Evolutionary conservation across 1,140 invertebrate species (phyloP).

Genomic region (Heterodera schachtii): DNA sequence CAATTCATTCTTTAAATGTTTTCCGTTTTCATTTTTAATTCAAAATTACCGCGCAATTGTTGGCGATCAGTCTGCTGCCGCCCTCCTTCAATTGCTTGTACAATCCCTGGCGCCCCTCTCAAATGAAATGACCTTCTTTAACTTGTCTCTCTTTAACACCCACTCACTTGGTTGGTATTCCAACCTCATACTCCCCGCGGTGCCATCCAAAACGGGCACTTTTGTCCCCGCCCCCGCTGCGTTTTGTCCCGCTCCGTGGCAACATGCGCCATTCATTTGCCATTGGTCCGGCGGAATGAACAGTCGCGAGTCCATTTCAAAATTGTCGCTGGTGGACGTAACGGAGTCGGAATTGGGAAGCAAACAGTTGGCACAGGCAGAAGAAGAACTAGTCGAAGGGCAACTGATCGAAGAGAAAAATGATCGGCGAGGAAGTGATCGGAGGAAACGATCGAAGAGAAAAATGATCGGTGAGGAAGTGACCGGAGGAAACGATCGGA

Average conservation of each 20-base stretch:
- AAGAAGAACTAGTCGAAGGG: not conserved
- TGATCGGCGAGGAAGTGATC: not conserved
- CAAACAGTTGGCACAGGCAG: not conserved
- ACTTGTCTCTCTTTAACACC: not conserved
- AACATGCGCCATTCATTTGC: not conserved
- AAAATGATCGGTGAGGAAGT: not conserved
- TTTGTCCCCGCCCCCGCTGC: not conserved
- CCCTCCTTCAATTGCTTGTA: constrained; percentile 2
- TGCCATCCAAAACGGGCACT: not conserved
- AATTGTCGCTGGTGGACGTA: not conserved
- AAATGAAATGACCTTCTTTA: not conserved
- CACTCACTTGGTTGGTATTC: constrained; percentile 4
- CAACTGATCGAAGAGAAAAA: not conserved
- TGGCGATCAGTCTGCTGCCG: not conserved
- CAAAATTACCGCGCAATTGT: not conserved
- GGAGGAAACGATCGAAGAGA: not conserved
- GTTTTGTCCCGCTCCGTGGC: not conserved
- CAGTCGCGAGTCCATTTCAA: constrained; percentile 2
- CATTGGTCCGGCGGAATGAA: constrained; percentile 5
- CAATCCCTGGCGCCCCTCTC: not conserved
- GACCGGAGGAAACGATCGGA: not conserved
- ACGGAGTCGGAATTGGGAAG: not conserved
- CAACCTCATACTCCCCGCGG: not conserved
- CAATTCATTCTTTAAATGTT: not conserved
- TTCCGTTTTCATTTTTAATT: not conserved